Evolutionary conservation across 2,888 invertebrate genomes (phyloP), one percentile per base, ranked within the genome.

Genomic region (Melanostoma mellinum): DNA sequence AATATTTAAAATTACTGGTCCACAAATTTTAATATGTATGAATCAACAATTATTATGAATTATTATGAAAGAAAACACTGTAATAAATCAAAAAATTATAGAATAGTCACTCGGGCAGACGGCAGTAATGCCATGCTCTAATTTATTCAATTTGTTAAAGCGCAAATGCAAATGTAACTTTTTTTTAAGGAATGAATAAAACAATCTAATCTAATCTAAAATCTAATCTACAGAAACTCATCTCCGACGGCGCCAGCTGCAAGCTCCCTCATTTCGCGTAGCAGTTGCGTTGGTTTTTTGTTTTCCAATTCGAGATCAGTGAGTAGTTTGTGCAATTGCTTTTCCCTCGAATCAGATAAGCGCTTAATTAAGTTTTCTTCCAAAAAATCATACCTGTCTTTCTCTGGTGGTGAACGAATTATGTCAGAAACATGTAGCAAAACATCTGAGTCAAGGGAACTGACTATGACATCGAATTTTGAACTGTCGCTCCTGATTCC

Each of bases 271-370:
- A 75, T 60, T n/a, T 75, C 75, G 2, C 82, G 35, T 6, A 81
- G 60, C 40, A 85, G 60, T 30, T 80, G 71, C 3, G 75, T 48
- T 50, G 75, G 75, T 46, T 50, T 75, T 44, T 60, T 71, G 58
- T 71, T 63, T 4, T 56, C 65, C 1, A 69, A 32, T 4, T 48
- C 38, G 10, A 78, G 33, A 20, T 71, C 50, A 2, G 46, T 46
- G 8, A 85, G 56, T 9, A 71, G 48, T 42, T 78, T 42, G 8
- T 50, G 35, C 42, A 77, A 20, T 33, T 71, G 61, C 36, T 71
- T 71, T 46, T 63, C 46, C 40, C 35, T 36, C 32, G 52, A 65
- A 8, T 65, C 52, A 32, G 42, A 67, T 10, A 53, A 35, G 33
- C 67, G 44, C 38, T 67, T 46, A 52, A 55, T 40, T 6, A 53